These are phyloP conservation scores for Astreopora myriophthalma DNA, from an alignment of 64 coral and sea anemone genomes.

Conservation along the genomic window DNA sequence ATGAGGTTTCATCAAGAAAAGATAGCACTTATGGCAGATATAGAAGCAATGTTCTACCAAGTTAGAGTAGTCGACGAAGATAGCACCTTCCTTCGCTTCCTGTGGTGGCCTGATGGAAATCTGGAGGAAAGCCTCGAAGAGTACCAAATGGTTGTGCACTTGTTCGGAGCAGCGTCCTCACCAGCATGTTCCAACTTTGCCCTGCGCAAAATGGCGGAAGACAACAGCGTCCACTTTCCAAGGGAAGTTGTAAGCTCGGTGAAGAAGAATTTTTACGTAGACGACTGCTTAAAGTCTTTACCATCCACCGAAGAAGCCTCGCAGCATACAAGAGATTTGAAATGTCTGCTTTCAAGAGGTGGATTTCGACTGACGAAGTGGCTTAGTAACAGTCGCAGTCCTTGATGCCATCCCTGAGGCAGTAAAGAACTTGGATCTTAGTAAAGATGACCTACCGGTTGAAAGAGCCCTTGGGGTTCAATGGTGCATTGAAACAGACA, in stretches of 20 bases:
- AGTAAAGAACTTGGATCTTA: background rate
- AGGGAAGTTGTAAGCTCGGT: no score
- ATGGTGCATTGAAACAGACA: no score
- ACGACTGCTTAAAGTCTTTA: background rate
- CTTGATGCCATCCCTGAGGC: background rate
- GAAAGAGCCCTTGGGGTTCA: background rate
- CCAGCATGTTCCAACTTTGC: no score
- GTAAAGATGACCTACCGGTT: background rate
- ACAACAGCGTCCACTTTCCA: background rate
- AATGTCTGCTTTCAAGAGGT: background rate
- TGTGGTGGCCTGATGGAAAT: slow-evolving; percentile 7
- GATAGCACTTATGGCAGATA: slow-evolving; percentile 38
- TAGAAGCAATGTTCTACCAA: slow-evolving; percentile 74
- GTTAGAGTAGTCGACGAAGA: slow-evolving; percentile 31
- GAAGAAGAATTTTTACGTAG: no score
- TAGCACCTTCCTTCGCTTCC: slow-evolving; percentile 9
- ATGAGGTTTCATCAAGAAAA: slow-evolving; percentile 55
- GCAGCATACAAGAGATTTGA: background rate
- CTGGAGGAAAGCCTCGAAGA: background rate
- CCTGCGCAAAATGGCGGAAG: no score
- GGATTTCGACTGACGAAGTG: slow-evolving; percentile 19
- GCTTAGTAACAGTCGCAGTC: background rate
- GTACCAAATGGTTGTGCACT: background rate
- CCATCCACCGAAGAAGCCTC: background rate
- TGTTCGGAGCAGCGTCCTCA: background rate